These are phyloP conservation scores for Macaria liturata DNA, from an alignment of 2,888 invertebrate species.

Conservation along the genomic window DNA sequence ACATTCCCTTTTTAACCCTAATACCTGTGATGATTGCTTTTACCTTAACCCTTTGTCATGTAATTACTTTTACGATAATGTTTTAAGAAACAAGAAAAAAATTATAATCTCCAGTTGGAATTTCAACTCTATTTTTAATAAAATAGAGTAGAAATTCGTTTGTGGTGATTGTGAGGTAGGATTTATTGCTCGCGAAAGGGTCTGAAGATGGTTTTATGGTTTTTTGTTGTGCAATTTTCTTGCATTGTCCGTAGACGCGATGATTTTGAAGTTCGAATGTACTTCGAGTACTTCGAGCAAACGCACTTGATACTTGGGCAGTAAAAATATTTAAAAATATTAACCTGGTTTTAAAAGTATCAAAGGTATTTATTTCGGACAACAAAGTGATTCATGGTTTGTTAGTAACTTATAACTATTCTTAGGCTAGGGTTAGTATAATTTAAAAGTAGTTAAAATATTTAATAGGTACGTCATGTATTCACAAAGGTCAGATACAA, in stretches of 20 bases:
- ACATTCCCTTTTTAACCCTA: slow-evolving; percentile 47
- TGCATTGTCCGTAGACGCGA: slow-evolving; percentile 52
- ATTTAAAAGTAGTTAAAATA: no score
- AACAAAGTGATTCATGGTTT: no score
- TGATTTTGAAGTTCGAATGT: slow-evolving; percentile 7
- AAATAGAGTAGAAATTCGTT: slow-evolving; percentile 40
- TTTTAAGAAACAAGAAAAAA: slow-evolving; percentile 47
- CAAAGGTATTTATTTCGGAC: no score
- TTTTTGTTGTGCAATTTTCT: slow-evolving; percentile 75
- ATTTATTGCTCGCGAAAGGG: slow-evolving; percentile 80
- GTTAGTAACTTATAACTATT: no score
- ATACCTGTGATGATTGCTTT: slow-evolving; percentile 72
- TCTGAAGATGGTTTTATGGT: slow-evolving; percentile 78
- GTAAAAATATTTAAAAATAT: no score
- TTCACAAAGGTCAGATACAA: no score
- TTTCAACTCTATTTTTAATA: slow-evolving; percentile 12
- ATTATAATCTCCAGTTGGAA: slow-evolving; percentile 18
- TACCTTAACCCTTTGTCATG: slow-evolving; percentile 59
- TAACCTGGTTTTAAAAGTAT: no score
- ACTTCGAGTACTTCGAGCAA: not conserved
- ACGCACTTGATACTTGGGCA: slow-evolving; percentile 40
- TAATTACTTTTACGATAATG: slow-evolving; percentile 71
- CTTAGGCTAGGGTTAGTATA: no score
- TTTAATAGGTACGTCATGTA: no score
- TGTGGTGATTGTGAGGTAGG: slow-evolving; percentile 49